Base-by-base conservation (phyloP, 2,797 vertebrate species). In the Natrix natrix region DNA sequence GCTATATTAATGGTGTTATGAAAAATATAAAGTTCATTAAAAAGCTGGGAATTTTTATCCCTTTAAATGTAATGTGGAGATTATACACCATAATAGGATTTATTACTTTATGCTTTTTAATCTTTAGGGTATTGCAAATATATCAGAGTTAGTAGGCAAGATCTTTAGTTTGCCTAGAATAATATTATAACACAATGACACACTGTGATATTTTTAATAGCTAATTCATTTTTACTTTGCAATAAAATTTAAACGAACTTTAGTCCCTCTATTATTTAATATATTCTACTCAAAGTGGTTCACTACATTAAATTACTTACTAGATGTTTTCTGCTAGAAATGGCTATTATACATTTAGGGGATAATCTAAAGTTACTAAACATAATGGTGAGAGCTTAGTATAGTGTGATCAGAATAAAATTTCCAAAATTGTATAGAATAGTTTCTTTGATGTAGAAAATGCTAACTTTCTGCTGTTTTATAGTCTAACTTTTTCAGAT, bases 11-110 rank as follows among this genome's bases (percentile, higher is more conserved):
- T 89, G 66, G 48, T 96, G 97, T 98, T 98, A 98, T 95, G 96
- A 74, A 98, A 98, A 98, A 98, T 97, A 97, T 98, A 97, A 98
- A 98, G 98, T 98, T 98, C 98, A 98, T 99, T 99, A 99, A 98
- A 98, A 97, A 97, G 97, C 97, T 97, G 97, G 98, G 97, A 98
- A 94, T 98, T 98, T 99, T 99, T 98, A 98, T 98, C 98, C 98
- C 96, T 96, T 97, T 97, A 97, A 98, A 98, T 99, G 98, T 98
- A 98, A 98, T 99, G 98, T 98, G 98, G 98, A 98, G 98, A 98
- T 98, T 98, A 98, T 98, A 97, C 96, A 97, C 97, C 96, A 57
- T 98, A 98, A 99, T 98, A 98, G 98, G 98, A 99, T 99, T 99
- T 98, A 97, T 97, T 96, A 94, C 95, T 97, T 98, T 97, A 96